A percentile compares a stretch with the other conserved stretches of the same genome.
These are phyloP conservation scores for Thysanoteuthis rhombus DNA, from an alignment of 2,888 invertebrate genomes.

Conservation along the genomic window DNA sequence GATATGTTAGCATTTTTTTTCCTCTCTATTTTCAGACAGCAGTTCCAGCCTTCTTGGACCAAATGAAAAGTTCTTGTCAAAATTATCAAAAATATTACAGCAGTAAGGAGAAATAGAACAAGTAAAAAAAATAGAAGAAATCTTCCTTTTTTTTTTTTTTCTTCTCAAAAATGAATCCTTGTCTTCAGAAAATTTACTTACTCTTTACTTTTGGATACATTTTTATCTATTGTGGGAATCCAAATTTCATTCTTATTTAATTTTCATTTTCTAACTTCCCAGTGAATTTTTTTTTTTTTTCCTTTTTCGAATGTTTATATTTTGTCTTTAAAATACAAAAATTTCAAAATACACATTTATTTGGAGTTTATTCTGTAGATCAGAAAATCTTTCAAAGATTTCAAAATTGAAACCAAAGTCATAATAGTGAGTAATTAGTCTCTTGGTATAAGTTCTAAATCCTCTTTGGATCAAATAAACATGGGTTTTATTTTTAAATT, in stretches of 20 bases:
- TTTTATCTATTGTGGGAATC: no score
- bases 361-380: background rate
- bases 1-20: background rate
- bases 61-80: constrained; percentile 62
- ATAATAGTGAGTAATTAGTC: no score
- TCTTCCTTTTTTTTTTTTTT: background rate
- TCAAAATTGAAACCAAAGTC: background rate
- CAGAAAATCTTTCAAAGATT: background rate
- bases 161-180: no score
- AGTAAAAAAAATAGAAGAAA: background rate
- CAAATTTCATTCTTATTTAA: no score
- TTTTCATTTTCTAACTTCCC: no score
- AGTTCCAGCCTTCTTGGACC: constrained; percentile 62
- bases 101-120: background rate
- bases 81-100: constrained; percentile 55
- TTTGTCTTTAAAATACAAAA: background rate
- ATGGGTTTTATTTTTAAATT: no score
- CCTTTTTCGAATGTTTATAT: background rate
- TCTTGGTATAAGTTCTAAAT: no score
- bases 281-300: no score
- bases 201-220: no score
- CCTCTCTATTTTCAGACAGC: constrained; percentile 57
- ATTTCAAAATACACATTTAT: background rate
- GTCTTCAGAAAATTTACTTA: no score
- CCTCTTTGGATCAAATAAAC: no score